Conservation (phyloP, 2,113 vertebrate species). For the Cacatua alba region DNA sequence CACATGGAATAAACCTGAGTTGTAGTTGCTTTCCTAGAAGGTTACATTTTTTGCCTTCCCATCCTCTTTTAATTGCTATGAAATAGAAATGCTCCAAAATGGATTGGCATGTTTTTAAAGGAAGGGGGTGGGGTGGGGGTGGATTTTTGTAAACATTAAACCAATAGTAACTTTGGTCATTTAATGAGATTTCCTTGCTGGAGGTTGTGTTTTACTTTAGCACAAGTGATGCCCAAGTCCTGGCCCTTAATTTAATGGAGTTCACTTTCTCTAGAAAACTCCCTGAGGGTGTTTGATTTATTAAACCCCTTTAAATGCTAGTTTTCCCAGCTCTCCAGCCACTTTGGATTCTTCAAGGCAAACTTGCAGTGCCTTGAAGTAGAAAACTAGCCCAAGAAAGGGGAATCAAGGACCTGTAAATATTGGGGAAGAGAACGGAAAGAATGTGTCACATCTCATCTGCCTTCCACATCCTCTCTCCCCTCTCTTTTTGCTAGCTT, state of each 20-base stretch:
- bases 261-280: not conserved
- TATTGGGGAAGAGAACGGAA: not conserved
- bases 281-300: not conserved
- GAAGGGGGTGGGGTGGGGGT: not conserved
- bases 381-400: not conserved
- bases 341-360: not conserved
- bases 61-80: not conserved
- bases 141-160: not conserved
- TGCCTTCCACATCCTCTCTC: not conserved
- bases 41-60: not conserved
- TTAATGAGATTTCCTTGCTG: not conserved
- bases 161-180: not conserved
- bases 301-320: slow-evolving; percentile 2
- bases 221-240: not conserved
- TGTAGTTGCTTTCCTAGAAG: not conserved
- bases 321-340: not conserved
- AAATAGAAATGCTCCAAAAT: not conserved
- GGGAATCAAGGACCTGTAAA: not conserved
- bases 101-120: not conserved
- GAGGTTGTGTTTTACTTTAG: not conserved
- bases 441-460: not conserved
- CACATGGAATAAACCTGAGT: not conserved
- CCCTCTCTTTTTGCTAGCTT: not conserved
- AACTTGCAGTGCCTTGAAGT: not conserved
- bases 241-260: not conserved